Evolutionary conservation across 2,888 invertebrate genomes (phyloP), one percentile per base, ranked within the genome.

Genomic region (Macaria liturata): DNA sequence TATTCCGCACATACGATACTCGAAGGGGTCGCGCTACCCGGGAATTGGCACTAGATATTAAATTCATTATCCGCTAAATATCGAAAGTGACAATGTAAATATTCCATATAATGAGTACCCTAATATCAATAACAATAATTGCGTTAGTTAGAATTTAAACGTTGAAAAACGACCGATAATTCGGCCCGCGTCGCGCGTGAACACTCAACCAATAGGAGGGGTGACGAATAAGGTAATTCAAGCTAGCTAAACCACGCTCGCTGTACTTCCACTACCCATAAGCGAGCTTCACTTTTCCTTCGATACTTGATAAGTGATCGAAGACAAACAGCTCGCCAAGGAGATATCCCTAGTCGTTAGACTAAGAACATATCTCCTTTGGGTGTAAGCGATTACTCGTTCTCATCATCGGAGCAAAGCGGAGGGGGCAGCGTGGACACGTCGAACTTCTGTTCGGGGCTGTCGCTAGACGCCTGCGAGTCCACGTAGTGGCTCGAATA

Each of bases 401-500:
- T 95, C 76, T 96, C 96, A 74, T 95, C 95, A 70, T 96, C 96
- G 54, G 94, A 94, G 73, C 96, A 93, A 65, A 95, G 89, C 54
- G 96, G 96, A 54, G 96, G 96, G n/a, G 96, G 96, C 71, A 96
- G 93, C 32, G 94, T 95, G 40, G 95, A 93, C 30, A 96, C 94
- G 74, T 96, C 96, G 76, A 96, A 95, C 75, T 94, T 94, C 57
- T 94, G 94, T 67, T 96, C 96, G n/a, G 94, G 95, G 57, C 95
- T 88, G 78, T 95, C 93, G 80, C 93, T 92, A 69, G 94, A 84
- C 73, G 95, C 93, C 79, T 96, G 93, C 71, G 93, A 92, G 84
- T 95, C 88, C 67, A 93, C 83, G 77, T 94, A 80, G 69, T 91
- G 80, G 86, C 93, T 83, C 80, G 86, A 84, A 85, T 93, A 81